These are phyloP conservation scores for Chaetura pelagica DNA, from an alignment of 2,113 vertebrate species.

Conservation along the genomic window DNA sequence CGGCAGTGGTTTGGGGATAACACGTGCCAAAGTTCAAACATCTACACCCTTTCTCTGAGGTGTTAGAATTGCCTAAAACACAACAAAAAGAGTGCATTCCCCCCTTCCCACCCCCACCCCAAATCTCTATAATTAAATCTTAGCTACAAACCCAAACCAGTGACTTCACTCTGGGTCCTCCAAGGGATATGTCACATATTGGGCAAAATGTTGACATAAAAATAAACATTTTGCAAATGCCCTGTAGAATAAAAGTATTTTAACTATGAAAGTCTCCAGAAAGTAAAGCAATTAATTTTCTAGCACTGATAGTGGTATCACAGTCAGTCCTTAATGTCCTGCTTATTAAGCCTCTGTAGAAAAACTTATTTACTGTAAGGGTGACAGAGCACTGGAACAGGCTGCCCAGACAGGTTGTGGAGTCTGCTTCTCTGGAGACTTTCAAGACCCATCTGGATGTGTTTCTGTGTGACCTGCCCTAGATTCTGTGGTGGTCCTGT, in stretches of 20 bases:
- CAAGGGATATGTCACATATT: background rate
- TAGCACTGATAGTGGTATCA: background rate
- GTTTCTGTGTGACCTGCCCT: too few relatives aligned
- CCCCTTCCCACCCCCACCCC: accelerated
- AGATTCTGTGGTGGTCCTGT: too few relatives aligned
- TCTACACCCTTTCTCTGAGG: background rate
- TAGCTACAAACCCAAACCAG: background rate
- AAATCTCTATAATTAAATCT: background rate
- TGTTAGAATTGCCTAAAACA: background rate
- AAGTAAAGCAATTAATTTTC: background rate
- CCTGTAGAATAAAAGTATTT: background rate
- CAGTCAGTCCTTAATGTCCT: background rate
- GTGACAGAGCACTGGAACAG: too few relatives aligned
- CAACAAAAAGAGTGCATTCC: background rate
- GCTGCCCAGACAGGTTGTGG: too few relatives aligned
- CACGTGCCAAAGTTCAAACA: background rate
- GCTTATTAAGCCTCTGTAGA: background rate
- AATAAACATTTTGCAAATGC: background rate
- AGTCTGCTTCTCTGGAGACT: too few relatives aligned
- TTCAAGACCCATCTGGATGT: too few relatives aligned
- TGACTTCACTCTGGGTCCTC: background rate
- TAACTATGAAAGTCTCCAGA: background rate
- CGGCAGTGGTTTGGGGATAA: background rate
- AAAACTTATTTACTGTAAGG: too few relatives aligned
- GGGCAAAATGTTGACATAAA: background rate